Base-by-base conservation (phyloP, 2,113 vertebrate species). In the Oreotrochilus melanogaster region DNA sequence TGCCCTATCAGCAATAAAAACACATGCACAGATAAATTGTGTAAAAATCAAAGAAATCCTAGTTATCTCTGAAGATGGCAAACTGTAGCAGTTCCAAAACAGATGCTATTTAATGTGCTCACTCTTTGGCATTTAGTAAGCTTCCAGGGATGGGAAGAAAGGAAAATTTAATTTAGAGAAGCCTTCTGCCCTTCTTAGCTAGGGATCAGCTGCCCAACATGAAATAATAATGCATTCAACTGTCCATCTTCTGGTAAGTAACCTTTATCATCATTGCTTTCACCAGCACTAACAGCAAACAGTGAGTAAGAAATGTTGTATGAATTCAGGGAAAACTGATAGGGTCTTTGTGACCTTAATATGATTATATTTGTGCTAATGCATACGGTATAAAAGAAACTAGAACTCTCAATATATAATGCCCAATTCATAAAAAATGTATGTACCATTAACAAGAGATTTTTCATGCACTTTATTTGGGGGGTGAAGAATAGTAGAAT, bases 211-310 rank as follows among this genome's bases (percentile, higher is more conserved):
- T 87, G 85, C 90, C 92, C 96, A 96, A 79, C 94, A 97, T 98
- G 79, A 98, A 98, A 98, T 98, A 98, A 97, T 97, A 98, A 98
- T 97, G 95, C 87, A 85, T 95, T 96, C 95, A 89, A 95, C 95
- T 96, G 94, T 95, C 97, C 94, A 62, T 96, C 97, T 97, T 92
- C 93, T 95, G 95, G 96, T 96, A 95, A 93, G 75, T 96, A 96
- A 97, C 95, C 95, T 98, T 97, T 97, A 95, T 97, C 58, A 64
- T 91, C 91, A 53, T 90, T 92, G 89, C 88, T 73, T 96, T 96
- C 93, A 84, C 78, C 75, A 74, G 93, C 71, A 78, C 84, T 97
- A 93, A 92, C 93, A 83, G 93, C 81, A 95, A 94, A 95, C 78
- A 95, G 45, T 84, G 86, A 75, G 70, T 72, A 88, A 91, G 89